Percentiles rank a stretch among this genome's conserved stretches.
These are phyloP conservation scores for Trachymyrmex cornetzi DNA, from an alignment of 1,140 invertebrate species.

Conservation along the genomic window DNA sequence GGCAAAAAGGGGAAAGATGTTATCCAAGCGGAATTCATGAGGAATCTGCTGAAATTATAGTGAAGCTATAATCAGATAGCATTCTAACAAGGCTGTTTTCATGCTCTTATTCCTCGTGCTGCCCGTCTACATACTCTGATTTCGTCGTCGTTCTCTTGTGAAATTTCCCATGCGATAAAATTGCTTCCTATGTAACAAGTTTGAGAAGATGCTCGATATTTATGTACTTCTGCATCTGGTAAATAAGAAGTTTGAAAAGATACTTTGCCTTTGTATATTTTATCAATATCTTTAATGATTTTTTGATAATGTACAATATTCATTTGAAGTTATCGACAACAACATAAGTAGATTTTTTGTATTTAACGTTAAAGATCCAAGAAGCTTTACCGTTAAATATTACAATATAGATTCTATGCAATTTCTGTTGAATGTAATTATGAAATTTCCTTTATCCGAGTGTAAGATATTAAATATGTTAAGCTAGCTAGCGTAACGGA, in stretches of 20 bases:
- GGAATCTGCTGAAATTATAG: slow-evolving; percentile 19
- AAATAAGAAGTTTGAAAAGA: not conserved
- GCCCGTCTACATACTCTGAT: not conserved
- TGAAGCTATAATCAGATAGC: slow-evolving; percentile 2
- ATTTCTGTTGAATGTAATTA: not conserved
- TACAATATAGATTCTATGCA: not conserved
- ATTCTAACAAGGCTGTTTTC: not conserved
- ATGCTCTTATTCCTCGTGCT: not conserved
- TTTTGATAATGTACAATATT: not conserved
- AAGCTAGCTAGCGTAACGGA: not conserved
- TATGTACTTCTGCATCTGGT: not conserved
- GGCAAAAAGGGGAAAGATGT: not conserved
- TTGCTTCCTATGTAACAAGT: not conserved
- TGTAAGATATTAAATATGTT: not conserved
- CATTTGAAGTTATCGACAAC: not conserved
- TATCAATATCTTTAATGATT: not conserved
- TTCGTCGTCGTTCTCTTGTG: not conserved
- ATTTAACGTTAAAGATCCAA: not conserved
- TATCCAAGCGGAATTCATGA: not conserved
- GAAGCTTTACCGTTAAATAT: not conserved
- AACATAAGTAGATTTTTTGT: not conserved
- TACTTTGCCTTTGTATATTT: not conserved
- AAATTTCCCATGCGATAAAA: not conserved
- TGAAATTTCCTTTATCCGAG: not conserved
- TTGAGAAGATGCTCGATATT: not conserved